phyloP scores from a whole-genome alignment of 37 sponge, comb jelly and placozoan species.

The Tethya wilhelma region DNA sequence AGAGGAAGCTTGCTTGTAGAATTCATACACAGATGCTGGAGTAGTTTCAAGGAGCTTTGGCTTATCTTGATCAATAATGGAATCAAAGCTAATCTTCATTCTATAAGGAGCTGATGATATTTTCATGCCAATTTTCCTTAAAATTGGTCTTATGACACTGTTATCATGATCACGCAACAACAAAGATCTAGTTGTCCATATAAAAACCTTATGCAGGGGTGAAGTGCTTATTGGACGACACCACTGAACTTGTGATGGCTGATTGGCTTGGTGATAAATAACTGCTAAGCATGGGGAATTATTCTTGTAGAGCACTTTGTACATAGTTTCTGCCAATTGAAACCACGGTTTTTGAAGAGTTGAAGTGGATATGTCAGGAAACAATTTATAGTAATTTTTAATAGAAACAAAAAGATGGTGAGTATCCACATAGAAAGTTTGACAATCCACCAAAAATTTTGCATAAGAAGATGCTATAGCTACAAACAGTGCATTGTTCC shows the following conservation, averaged over 20 bases:
- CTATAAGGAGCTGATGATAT: conserved; percentile 31
- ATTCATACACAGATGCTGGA: conserved; percentile 26
- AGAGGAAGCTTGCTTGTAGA: conserved; percentile 12
- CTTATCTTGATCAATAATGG: neutral
- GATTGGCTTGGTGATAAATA: neutral
- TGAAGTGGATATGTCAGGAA: conserved; percentile 26
- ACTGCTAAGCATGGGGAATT: conserved; percentile 18
- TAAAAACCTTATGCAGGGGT: neutral
- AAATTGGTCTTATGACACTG: neutral
- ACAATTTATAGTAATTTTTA: conserved; percentile 38
- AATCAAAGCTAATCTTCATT: conserved; percentile 25
- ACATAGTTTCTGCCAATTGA: neutral
- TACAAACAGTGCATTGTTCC: conserved; percentile 65
- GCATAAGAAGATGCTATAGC: conserved; percentile 73
- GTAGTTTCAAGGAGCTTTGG: conserved; percentile 3
- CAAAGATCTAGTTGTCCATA: conserved; percentile 29
- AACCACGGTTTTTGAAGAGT: conserved; percentile 12
- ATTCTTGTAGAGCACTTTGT: neutral
- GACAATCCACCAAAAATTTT: conserved; percentile 27
- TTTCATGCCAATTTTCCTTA: conserved; percentile 50
- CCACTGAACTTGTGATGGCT: neutral
- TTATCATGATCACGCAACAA: neutral
- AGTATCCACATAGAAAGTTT: neutral
- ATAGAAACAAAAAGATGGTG: neutral
- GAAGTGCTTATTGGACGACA: conserved; percentile 11